Conservation (phyloP, 2,113 vertebrate species). For the Nettapus auritus region DNA sequence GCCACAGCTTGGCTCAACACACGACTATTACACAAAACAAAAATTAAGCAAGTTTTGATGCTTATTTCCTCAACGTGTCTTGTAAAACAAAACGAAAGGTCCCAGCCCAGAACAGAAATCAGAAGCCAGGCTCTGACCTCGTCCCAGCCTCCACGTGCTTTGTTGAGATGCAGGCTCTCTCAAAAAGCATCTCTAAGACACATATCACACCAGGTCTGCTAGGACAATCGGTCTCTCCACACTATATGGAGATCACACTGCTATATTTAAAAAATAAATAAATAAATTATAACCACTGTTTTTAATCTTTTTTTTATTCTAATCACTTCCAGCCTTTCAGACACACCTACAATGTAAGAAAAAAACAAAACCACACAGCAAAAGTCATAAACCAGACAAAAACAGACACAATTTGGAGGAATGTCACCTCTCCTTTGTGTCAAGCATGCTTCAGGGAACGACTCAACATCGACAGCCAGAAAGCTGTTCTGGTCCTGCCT, state of each 20-base stretch:
- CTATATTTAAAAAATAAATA: background rate
- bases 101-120: background rate
- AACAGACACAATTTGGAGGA: background rate
- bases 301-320: background rate
- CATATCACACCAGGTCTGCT: accelerated
- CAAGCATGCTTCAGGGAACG: background rate
- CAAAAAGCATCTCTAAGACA: background rate
- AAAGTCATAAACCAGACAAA: background rate
- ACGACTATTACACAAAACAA: accelerated
- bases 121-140: background rate
- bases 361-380: background rate
- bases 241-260: background rate
- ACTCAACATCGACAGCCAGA: background rate
- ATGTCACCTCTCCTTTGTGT: background rate
- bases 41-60: background rate
- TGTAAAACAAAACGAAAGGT: background rate
- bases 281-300: background rate
- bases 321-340: background rate
- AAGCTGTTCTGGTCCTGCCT: background rate
- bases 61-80: background rate
- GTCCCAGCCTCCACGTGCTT: accelerated
- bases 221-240: background rate
- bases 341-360: accelerated
- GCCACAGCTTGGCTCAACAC: accelerated
- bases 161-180: background rate